Base-by-base conservation (phyloP, 2,888 invertebrate species). In the Pogonocherus hispidulus region DNA sequence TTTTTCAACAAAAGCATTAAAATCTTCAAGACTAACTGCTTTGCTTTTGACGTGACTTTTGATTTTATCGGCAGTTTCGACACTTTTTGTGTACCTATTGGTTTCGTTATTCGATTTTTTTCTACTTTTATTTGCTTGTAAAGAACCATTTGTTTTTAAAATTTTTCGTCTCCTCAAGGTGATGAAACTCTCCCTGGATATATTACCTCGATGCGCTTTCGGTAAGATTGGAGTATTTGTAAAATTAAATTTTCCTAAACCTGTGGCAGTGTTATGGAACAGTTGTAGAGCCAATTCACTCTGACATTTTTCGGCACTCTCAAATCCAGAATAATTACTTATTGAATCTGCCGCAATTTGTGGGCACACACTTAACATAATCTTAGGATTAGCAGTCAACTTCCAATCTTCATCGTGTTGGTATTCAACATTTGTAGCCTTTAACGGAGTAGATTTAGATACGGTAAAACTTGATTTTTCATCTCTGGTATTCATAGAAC, bases 101-200 rank as follows among this genome's bases (percentile, higher is more conserved):
- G n/a, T n/a, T n/a, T n/a, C n/a, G 3, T 52, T 18, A 4, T 49
- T 54, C 4, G 23, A 23, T 35, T 11, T 19, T 18, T 35, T 44
- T 3, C 9, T 44, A 19, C 18, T 32, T 27, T n/a, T 57, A 44
- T 11, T 18, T 44, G 20, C 14, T 46, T 20, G 16, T n/a, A n/a
- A n/a, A n/a, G n/a, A n/a, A n/a, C n/a, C n/a, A 3, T 18, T 23
- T 19, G 56, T 14, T 66, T 60, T 68, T 41, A 37, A 55, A 49
- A 66, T 32, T 23, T 64, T 63, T 57, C 71, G 59, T 2, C 35
- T 66, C 44, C 71, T 59, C 14, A 71, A 55, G 22, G 65, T 69
- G 35, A 67, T 54, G 32, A 49, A 69, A 59, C 32, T 67, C 23
- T 59, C 27, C 16, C 51, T 41, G n/a, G 35, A 16, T 9, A 62